Evolutionary conservation across 2,797 vertebrate species (phyloP).

Genomic region (Microcaecilia unicolor): DNA sequence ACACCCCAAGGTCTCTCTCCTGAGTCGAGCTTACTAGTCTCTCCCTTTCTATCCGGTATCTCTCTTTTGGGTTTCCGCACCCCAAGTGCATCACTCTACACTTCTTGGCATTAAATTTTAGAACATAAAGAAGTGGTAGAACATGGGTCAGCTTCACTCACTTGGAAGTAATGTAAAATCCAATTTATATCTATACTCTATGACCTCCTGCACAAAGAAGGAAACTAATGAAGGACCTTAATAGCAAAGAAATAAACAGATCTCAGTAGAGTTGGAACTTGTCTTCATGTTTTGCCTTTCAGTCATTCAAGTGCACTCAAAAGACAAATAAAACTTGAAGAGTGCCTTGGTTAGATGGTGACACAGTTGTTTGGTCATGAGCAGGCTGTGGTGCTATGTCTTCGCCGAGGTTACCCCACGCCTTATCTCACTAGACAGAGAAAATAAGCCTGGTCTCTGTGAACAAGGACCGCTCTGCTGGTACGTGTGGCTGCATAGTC

Average conservation of each 20-base stretch:
- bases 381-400: constrained; percentile 48
- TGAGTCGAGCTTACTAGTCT: too few species aligned
- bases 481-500: constrained; percentile 42
- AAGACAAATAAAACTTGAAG: constrained; percentile 57
- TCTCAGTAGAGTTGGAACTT: constrained; percentile 63
- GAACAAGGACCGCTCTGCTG: constrained; percentile 44
- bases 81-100: too few species aligned
- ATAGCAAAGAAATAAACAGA: constrained; percentile 52
- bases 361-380: constrained; percentile 55
- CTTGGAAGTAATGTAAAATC: constrained; percentile 97
- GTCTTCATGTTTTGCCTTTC: constrained; percentile 56
- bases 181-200: constrained; percentile 92
- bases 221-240: constrained; percentile 66
- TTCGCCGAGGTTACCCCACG: constrained; percentile 44
- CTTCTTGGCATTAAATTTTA: too few species aligned
- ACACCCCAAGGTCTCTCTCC: too few species aligned
- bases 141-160: constrained; percentile 96
- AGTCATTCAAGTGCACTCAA: constrained; percentile 61
- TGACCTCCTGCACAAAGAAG: constrained; percentile 76
- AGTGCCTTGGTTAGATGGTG: constrained; percentile 42
- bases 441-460: constrained; percentile 39
- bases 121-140: constrained; percentile 93
- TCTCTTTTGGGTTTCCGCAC: too few species aligned
- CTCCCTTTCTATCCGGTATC: too few species aligned
- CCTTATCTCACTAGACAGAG: constrained; percentile 47